phyloP scores from a whole-genome alignment of 2,797 vertebrate species.

The Typhlichthys subterraneus region DNA sequence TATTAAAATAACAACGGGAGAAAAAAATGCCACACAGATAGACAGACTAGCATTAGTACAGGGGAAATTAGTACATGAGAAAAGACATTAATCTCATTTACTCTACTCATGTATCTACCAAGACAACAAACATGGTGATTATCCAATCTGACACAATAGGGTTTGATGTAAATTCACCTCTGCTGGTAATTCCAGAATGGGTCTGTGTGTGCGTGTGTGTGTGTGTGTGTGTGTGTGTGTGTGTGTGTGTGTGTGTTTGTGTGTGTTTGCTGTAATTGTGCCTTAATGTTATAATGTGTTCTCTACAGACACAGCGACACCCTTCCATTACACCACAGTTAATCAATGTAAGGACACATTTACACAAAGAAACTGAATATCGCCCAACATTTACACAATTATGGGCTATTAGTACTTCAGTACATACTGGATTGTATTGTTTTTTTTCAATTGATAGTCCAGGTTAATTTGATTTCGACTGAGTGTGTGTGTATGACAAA shows the following conservation, averaged over 20 bases:
- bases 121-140: slow-evolving; percentile 10
- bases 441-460: slow-evolving; percentile 19
- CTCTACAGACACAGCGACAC: slow-evolving; percentile 37
- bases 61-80: slow-evolving; percentile 32
- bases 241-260: background rate
- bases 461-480: slow-evolving; percentile 50
- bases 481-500: too few species aligned
- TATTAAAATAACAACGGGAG: background rate
- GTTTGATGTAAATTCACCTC: slow-evolving; percentile 25
- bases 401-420: slow-evolving; percentile 60
- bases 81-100: slow-evolving; percentile 20
- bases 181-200: slow-evolving; percentile 12
- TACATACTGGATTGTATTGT: slow-evolving; percentile 27
- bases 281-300: slow-evolving; percentile 54
- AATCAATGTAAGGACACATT: slow-evolving; percentile 52
- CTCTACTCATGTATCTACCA: background rate
- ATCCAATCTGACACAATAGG: slow-evolving; percentile 14
- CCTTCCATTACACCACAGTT: slow-evolving; percentile 46
- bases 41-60: slow-evolving; percentile 28
- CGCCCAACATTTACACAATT: slow-evolving; percentile 42
- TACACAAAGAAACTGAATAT: slow-evolving; percentile 49
- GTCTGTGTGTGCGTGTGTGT: slow-evolving; percentile 19
- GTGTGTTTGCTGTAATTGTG: slow-evolving; percentile 11
- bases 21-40: slow-evolving; percentile 16
- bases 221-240: background rate